Percentiles rank a stretch among this genome's conserved stretches.
These are phyloP conservation scores for Thryonomys swinderianus DNA, from an alignment of 2,113 vertebrate species.

Conservation along the genomic window DNA sequence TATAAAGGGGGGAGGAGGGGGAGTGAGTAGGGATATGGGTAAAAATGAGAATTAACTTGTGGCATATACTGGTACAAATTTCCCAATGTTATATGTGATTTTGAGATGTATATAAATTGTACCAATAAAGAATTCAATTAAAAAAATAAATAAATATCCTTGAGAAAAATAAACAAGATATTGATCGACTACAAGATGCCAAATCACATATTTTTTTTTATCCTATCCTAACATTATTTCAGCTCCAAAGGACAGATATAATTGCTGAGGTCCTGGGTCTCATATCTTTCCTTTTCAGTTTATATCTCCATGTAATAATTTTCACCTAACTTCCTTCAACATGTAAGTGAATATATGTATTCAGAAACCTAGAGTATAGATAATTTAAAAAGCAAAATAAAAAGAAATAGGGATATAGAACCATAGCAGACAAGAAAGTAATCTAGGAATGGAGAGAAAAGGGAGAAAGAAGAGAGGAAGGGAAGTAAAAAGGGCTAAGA, in stretches of 20 bases:
- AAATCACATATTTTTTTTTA: not conserved
- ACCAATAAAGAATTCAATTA: too few species aligned
- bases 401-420: not conserved
- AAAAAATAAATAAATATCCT: too few species aligned
- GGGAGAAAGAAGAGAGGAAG: not conserved
- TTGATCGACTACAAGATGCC: not conserved
- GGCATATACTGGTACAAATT: too few species aligned
- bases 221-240: not conserved
- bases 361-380: not conserved
- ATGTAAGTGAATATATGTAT: not conserved
- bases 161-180: slow-evolving; percentile 5
- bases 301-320: not conserved
- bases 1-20: too few species aligned
- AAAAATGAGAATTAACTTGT: too few species aligned
- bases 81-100: too few species aligned
- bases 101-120: too few species aligned
- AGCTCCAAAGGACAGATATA: not conserved
- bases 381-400: not conserved
- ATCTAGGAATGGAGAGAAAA: not conserved
- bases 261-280: not conserved
- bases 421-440: not conserved
- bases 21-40: too few species aligned
- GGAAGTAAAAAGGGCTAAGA: not conserved
- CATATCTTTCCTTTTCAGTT: not conserved
- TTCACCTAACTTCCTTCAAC: not conserved